Conservation (phyloP, 2,113 vertebrate genomes). For the Malurus elegans region DNA sequence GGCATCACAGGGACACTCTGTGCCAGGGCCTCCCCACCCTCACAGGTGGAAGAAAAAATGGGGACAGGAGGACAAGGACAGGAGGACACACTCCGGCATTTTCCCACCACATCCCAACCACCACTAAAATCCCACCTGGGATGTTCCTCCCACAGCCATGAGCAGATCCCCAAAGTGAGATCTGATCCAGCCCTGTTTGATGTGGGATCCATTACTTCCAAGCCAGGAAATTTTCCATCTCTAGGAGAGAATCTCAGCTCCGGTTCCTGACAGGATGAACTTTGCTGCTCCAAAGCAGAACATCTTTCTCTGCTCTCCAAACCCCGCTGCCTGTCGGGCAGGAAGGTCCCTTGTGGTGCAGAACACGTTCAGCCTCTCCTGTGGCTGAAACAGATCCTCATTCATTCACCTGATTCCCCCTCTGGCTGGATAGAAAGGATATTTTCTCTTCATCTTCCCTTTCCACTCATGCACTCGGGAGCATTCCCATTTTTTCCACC, state of each 20-base stretch:
- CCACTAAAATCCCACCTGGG: not conserved
- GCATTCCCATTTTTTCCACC: not conserved
- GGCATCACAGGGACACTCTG: not conserved
- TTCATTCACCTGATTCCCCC: not conserved
- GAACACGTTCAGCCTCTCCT: not conserved
- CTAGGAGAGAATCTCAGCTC: not conserved
- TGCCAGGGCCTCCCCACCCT: not conserved
- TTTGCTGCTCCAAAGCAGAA: not conserved
- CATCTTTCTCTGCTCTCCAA: not conserved
- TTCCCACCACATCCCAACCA: accelerated
- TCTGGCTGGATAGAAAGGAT: not conserved
- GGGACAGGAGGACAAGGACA: not conserved
- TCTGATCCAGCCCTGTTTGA: not conserved
- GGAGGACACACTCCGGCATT: not conserved
- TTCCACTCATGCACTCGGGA: not conserved
- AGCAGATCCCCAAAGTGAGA: not conserved
- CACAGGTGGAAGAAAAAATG: not conserved
- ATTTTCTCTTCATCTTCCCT: not conserved
- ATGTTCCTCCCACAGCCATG: not conserved
- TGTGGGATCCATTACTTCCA: accelerated
- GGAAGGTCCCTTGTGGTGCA: not conserved
- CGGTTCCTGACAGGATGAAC: not conserved
- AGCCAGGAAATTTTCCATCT: not conserved
- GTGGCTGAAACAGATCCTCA: not conserved
- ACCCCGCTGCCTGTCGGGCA: not conserved